Evolutionary conservation across 2,797 vertebrate species (phyloP).

Genomic region (Hypotaenidia philippensis): DNA sequence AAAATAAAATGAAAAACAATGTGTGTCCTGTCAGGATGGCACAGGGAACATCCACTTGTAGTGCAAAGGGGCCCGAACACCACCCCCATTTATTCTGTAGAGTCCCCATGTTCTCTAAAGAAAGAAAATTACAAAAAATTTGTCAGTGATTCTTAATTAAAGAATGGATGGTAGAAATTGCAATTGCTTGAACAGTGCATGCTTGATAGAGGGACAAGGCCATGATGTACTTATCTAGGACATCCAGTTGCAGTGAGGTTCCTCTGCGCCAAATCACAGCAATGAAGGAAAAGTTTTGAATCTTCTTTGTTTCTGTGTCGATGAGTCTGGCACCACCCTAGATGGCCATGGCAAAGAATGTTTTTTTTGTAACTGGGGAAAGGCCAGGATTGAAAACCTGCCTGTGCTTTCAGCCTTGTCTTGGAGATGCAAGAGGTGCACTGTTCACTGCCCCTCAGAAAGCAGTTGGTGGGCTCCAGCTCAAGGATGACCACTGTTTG

Average conservation of each 20-base stretch:
- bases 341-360: neutral
- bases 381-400: neutral
- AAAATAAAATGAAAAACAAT: neutral
- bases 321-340: neutral
- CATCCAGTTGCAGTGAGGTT: neutral
- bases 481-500: neutral
- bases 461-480: neutral
- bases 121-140: neutral
- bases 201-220: neutral
- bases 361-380: neutral
- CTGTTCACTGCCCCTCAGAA: neutral
- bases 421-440: accelerated
- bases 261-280: neutral
- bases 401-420: neutral
- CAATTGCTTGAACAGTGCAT: neutral
- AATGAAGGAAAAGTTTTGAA: neutral
- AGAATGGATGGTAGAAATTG: neutral
- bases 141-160: neutral
- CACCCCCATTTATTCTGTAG: neutral
- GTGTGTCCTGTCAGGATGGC: neutral
- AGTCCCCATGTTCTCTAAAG: accelerated
- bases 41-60: neutral
- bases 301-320: neutral
- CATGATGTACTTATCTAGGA: neutral
- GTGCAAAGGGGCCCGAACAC: neutral